Evolutionary conservation across 1,140 invertebrate species (phyloP).

Genomic region (Vanessa atalanta): DNA sequence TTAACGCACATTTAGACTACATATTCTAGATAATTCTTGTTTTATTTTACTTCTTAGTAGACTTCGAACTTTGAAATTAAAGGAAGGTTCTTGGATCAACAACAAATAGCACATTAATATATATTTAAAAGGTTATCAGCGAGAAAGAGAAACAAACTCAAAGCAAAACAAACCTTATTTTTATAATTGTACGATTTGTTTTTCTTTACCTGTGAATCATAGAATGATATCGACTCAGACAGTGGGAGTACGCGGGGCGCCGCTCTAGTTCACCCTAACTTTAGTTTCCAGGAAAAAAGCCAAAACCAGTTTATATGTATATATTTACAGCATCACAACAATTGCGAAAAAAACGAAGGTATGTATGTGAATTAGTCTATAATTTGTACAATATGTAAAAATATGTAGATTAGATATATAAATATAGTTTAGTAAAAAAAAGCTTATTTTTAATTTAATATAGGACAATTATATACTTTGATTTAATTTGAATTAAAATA

Average conservation of each 20-base stretch:
- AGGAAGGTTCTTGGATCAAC: not conserved
- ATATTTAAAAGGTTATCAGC: not conserved
- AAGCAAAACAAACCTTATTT: conserved; percentile 34
- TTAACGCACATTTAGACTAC: conserved; percentile 20
- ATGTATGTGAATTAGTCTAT: not conserved
- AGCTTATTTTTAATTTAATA: too few relatives aligned
- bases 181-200: conserved; percentile 15
- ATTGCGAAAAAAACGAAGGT: conserved; percentile 9
- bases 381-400: not conserved
- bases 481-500: too few relatives aligned
- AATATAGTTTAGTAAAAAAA: too few relatives aligned
- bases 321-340: not conserved
- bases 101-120: not conserved
- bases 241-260: conserved; percentile 48
- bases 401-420: too few relatives aligned
- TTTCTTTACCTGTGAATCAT: conserved; percentile 29
- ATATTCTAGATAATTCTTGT: conserved; percentile 1
- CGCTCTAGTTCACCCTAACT: conserved; percentile 52
- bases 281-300: conserved; percentile 52
- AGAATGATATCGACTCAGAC: conserved; percentile 47
- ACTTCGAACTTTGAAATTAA: not conserved
- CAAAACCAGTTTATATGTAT: conserved; percentile 33
- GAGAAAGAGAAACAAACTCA: not conserved
- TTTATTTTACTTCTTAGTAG: not conserved
- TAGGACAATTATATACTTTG: too few relatives aligned